A percentile compares a stretch with the other conserved stretches of the same genome.
phyloP scores from a whole-genome alignment of 2,888 invertebrate genomes.

The Noctua fimbriata region DNA sequence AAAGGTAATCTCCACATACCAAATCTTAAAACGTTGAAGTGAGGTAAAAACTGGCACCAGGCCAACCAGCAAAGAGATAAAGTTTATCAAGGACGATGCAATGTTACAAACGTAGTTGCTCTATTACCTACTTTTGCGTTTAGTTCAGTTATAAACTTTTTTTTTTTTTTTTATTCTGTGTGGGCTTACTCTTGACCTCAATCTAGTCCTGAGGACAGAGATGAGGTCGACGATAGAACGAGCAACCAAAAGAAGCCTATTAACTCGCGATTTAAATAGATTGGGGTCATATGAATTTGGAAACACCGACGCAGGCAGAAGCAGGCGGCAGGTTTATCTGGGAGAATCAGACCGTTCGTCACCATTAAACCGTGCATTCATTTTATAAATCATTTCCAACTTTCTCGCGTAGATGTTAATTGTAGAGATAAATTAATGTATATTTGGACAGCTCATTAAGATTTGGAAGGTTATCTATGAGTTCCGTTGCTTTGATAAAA shows the following conservation, averaged over 20 bases:
- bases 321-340: too few relatives aligned
- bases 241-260: too few relatives aligned
- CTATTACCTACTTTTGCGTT: conserved; percentile 23
- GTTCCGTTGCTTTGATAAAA: conserved; percentile 24
- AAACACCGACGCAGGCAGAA: too few relatives aligned
- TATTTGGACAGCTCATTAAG: conserved; percentile 29
- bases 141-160: conserved; percentile 15
- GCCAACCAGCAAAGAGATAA: conserved; percentile 32
- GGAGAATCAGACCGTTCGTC: conserved; percentile 30
- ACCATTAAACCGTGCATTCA: conserved; percentile 17
- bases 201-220: too few relatives aligned
- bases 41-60: conserved; percentile 23
- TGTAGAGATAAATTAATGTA: conserved; percentile 29
- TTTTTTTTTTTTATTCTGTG: too few relatives aligned
- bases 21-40: conserved; percentile 13
- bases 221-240: too few relatives aligned
- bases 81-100: background rate
- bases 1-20: background rate
- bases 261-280: too few relatives aligned
- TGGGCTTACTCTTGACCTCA: too few relatives aligned
- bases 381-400: conserved; percentile 26
- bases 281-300: too few relatives aligned
- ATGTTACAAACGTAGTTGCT: conserved; percentile 5
- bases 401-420: background rate
- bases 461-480: conserved; percentile 40